Conservation (phyloP, 2,113 vertebrate species). For the Syngnathus scovelli region DNA sequence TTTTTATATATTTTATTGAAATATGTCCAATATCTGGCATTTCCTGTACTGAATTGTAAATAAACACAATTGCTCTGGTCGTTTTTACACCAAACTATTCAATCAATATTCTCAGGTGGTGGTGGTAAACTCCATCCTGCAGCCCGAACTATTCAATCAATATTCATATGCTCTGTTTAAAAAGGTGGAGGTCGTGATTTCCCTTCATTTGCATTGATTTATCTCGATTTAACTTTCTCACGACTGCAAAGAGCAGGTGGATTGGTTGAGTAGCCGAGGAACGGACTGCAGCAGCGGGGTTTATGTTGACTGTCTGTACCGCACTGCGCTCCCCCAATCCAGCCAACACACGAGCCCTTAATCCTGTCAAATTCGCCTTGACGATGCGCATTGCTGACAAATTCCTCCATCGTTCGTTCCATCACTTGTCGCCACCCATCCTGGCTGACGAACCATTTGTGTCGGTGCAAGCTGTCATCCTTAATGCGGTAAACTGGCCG, state of each 20-base stretch:
- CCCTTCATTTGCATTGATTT: neutral
- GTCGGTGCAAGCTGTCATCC: conserved; percentile 31
- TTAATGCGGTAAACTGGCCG: conserved; percentile 54
- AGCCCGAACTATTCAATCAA: too few relatives aligned
- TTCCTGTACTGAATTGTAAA: too few relatives aligned
- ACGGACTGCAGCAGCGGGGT: conserved; percentile 13
- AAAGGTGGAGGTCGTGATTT: neutral
- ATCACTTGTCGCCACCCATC: neutral
- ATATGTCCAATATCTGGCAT: too few relatives aligned
- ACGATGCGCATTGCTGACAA: neutral
- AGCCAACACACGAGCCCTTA: conserved; percentile 12
- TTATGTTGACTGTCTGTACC: conserved; percentile 34
- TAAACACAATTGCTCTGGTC: too few relatives aligned
- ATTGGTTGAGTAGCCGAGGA: neutral
- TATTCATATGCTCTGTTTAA: too few relatives aligned
- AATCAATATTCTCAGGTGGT: too few relatives aligned
- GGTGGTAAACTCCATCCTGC: too few relatives aligned
- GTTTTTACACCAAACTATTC: too few relatives aligned
- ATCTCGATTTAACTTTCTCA: neutral
- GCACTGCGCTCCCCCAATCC: conserved; percentile 54
- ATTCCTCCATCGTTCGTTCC: conserved; percentile 1
- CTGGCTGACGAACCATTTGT: conserved; percentile 12
- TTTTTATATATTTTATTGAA: too few relatives aligned
- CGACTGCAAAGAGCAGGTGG: neutral
- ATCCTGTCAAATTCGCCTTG: conserved; percentile 9